phyloP scores from a whole-genome alignment of 1,140 invertebrate genomes.

The Brachionus koreanus region DNA sequence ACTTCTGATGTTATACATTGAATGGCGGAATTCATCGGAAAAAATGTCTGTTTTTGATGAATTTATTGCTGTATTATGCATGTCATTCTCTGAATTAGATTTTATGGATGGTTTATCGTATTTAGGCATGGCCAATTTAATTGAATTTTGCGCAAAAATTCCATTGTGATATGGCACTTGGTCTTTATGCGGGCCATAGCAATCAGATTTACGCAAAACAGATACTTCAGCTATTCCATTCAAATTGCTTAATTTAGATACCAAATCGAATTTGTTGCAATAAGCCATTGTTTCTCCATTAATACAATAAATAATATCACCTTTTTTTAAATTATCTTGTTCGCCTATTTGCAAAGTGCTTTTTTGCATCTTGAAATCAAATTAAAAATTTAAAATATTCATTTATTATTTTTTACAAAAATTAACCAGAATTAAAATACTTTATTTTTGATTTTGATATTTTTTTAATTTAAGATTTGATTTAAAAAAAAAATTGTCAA shows the following conservation, averaged over 20 bases:
- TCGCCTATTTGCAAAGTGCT: conserved; percentile 20
- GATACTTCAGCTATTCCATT: conserved; percentile 16
- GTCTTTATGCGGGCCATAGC: background rate
- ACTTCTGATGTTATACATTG: background rate
- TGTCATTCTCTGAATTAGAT: conserved; percentile 15
- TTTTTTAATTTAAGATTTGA: no score
- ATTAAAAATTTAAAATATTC: no score
- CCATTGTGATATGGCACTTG: conserved; percentile 37
- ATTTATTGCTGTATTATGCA: background rate
- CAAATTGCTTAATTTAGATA: conserved; percentile 20
- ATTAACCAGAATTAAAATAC: no score
- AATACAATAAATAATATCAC: conserved; percentile 18
- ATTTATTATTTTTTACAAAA: no score
- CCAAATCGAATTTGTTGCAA: background rate
- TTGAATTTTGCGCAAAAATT: conserved; percentile 43
- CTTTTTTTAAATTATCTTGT: conserved; percentile 36
- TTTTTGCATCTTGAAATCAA: conserved; percentile 43
- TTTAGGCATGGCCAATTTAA: conserved; percentile 35
- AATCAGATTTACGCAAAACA: background rate
- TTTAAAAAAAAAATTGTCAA: no score
- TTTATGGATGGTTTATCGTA: conserved; percentile 42
- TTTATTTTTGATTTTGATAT: no score
- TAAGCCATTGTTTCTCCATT: background rate
- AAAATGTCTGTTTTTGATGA: conserved; percentile 21
- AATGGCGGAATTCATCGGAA: background rate